Evolutionary conservation across 2,113 vertebrate genomes (phyloP).

Genomic region (Oncorhynchus masou): DNA sequence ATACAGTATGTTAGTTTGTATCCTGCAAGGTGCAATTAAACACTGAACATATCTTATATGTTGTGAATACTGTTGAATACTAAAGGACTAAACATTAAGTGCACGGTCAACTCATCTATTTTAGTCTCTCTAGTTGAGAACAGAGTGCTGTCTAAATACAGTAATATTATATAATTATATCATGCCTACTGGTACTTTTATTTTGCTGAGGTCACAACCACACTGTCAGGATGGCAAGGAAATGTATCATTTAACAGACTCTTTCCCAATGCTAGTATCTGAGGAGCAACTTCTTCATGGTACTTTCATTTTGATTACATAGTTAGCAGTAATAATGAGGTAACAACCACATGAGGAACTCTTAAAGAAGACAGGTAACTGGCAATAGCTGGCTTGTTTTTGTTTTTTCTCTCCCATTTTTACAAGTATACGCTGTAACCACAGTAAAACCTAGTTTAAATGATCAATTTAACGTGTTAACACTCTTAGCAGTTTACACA

Average conservation of each 20-base stretch:
- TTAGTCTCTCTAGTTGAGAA: conserved; percentile 57
- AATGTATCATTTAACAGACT: not conserved
- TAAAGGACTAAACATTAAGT: conserved; percentile 54
- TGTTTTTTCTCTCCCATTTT: conserved; percentile 1
- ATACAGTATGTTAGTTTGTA: not conserved
- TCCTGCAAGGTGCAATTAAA: not conserved
- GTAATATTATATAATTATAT: conserved; percentile 39
- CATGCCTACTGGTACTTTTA: conserved; percentile 54
- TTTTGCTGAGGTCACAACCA: conserved; percentile 61
- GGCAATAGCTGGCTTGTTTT: conserved; percentile 19
- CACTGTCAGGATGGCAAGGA: conserved; percentile 6
- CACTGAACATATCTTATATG: conserved; percentile 57
- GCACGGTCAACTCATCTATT: conserved; percentile 53
- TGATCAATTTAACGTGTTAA: conserved; percentile 37
- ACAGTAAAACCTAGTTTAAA: conserved; percentile 27
- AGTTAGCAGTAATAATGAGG: conserved; percentile 37
- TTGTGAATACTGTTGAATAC: conserved; percentile 38
- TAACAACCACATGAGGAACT: conserved; percentile 36
- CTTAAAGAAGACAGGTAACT: conserved; percentile 16
- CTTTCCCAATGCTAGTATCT: not conserved
- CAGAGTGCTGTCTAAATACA: conserved; percentile 42
- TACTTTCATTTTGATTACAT: conserved; percentile 20
- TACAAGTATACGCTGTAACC: conserved; percentile 15
- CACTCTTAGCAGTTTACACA: conserved; percentile 34
- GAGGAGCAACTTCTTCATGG: conserved; percentile 14